These are phyloP conservation scores for Hemaris fuciformis DNA, from an alignment of 2,888 invertebrate species.

Conservation along the genomic window DNA sequence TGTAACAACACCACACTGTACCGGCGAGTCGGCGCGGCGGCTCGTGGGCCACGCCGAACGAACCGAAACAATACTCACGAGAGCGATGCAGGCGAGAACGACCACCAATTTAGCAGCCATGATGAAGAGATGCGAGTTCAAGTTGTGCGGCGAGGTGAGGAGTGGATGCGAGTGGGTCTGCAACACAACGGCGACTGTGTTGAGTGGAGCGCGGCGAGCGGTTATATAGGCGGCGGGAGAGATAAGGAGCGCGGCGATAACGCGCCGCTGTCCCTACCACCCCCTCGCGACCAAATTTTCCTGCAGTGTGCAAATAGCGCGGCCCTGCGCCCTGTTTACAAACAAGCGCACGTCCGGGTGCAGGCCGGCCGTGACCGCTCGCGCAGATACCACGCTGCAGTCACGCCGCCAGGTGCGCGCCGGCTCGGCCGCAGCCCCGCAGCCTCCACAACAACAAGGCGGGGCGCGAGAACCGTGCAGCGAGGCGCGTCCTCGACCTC, in stretches of 20 bases:
- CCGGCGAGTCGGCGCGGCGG: no score
- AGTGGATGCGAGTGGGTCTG: conserved; percentile 30
- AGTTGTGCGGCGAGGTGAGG: conserved; percentile 6
- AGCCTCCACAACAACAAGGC: background rate
- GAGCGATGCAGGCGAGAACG: conserved; percentile 59
- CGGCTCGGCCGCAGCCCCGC: background rate
- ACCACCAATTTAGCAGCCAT: conserved; percentile 59
- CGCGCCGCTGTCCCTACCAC: background rate
- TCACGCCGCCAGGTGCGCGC: no score
- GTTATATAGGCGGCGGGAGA: conserved; percentile 34
- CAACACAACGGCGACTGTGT: conserved; percentile 44
- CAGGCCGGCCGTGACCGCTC: conserved; percentile 14
- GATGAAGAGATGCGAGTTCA: conserved; percentile 23
- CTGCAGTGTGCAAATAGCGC: conserved; percentile 6
- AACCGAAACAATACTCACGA: conserved; percentile 51
- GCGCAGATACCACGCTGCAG: background rate
- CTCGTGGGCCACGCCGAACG: no score
- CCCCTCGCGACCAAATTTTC: conserved; percentile 14
- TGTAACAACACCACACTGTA: conserved; percentile 29
- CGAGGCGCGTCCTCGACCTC: background rate
- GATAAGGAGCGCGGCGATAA: conserved; percentile 14
- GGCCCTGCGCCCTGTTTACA: conserved; percentile 22
- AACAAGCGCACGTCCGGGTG: conserved; percentile 26
- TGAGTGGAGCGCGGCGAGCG: conserved; percentile 22
- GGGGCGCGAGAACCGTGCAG: background rate